A percentile compares a stretch with the other conserved stretches of the same genome.
Conservation (phyloP, 2,888 invertebrate species). For the Drosophila barbarae region DNA sequence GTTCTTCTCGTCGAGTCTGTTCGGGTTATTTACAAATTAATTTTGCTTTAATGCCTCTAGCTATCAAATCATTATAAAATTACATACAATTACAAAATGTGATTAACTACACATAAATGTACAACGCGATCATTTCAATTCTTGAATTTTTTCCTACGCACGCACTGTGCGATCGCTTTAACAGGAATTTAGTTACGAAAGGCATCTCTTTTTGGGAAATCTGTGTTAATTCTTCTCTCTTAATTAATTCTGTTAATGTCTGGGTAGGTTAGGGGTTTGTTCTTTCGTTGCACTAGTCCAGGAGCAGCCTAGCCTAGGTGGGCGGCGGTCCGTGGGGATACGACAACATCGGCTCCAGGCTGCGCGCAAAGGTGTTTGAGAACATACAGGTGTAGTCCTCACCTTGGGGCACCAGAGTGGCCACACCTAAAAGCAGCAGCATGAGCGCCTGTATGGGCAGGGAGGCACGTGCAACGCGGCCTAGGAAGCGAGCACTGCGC, state of each 20-base stretch:
- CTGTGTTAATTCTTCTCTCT: constrained; percentile 4
- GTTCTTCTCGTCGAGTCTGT: constrained; percentile 63
- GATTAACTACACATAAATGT: constrained; percentile 68
- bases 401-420: constrained; percentile 92
- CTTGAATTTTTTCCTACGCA: constrained; percentile 28
- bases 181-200: constrained; percentile 58
- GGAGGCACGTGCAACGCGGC: constrained; percentile 93
- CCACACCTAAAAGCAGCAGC: constrained; percentile 94
- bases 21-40: constrained; percentile 38
- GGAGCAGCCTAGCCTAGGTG: constrained; percentile 81
- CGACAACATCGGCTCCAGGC: constrained; percentile 92
- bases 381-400: constrained; percentile 92
- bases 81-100: constrained; percentile 51
- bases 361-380: constrained; percentile 89
- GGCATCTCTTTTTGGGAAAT: constrained; percentile 46
- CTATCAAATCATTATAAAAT: constrained; percentile 45
- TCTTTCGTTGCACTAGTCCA: constrained; percentile 52
- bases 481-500: constrained; percentile 90
- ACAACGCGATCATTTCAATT: constrained; percentile 40
- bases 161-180: constrained; percentile 29
- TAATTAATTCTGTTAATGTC: constrained; percentile 1
- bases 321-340: constrained; percentile 97
- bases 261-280: constrained; percentile 2
- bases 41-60: constrained; percentile 41
- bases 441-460: constrained; percentile 96